These are phyloP conservation scores for Oreochromis tanganicae DNA, from an alignment of 2,113 vertebrate genomes.

Conservation along the genomic window DNA sequence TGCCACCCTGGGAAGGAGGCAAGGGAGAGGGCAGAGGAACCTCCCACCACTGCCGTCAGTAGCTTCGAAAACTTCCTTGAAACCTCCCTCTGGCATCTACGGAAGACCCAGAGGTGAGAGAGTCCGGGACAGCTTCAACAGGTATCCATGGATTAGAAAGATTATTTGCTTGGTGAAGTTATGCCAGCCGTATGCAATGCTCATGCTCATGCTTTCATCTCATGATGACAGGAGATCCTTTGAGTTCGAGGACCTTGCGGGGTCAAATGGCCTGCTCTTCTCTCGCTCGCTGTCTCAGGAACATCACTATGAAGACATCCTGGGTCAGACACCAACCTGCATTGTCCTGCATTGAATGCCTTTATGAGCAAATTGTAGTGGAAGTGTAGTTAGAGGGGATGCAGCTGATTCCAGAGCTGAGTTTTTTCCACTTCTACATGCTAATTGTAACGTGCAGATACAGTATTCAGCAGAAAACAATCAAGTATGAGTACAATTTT, in stretches of 20 bases:
- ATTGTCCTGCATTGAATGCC: not conserved
- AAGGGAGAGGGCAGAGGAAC: constrained; percentile 70
- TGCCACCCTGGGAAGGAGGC: constrained; percentile 15
- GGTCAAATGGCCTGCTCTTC: constrained; percentile 72
- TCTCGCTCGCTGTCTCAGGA: constrained; percentile 80
- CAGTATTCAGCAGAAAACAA: not conserved
- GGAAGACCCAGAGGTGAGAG: constrained; percentile 73
- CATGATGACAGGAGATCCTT: constrained; percentile 75
- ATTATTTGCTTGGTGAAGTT: not conserved
- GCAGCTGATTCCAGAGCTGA: not conserved
- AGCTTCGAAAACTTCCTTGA: constrained; percentile 72
- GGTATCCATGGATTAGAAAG: constrained; percentile 53
- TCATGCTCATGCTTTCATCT: not conserved
- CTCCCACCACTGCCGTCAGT: constrained; percentile 81
- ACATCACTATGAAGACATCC: constrained; percentile 89
- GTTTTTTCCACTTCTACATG: not conserved
- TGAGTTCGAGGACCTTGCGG: constrained; percentile 81
- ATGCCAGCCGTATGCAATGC: not conserved
- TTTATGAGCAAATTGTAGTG: not conserved
- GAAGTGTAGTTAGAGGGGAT: rapidly evolving
- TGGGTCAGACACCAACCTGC: constrained; percentile 41
- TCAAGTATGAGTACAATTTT: rapidly evolving
- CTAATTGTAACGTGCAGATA: not conserved
- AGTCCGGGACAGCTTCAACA: constrained; percentile 74
- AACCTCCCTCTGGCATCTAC: constrained; percentile 75